Conservation (phyloP, 2,888 invertebrate genomes). For the Synergus umbraculus region DNA sequence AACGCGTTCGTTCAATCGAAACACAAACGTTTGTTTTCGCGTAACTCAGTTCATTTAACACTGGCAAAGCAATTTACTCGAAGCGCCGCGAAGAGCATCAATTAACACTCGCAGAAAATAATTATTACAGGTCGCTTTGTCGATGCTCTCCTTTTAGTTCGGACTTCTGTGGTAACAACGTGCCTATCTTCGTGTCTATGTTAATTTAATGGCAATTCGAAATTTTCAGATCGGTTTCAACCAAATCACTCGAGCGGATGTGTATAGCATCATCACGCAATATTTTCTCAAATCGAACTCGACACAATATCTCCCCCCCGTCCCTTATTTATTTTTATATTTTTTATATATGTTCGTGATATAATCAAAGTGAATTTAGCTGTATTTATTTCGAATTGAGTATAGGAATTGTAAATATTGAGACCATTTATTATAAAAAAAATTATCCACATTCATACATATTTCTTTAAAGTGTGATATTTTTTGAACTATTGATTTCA, state of each 20-base stretch:
- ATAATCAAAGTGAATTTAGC: too few relatives aligned
- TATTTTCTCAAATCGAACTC: too few relatives aligned
- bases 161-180: slow-evolving; percentile 29
- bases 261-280: too few relatives aligned
- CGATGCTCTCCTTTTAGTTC: slow-evolving; percentile 35
- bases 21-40: slow-evolving; percentile 53
- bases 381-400: too few relatives aligned
- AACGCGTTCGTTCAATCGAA: slow-evolving; percentile 53
- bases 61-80: slow-evolving; percentile 50
- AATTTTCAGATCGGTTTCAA: background rate
- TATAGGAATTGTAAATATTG: too few relatives aligned
- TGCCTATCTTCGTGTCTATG: background rate
- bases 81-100: slow-evolving; percentile 52
- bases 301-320: too few relatives aligned
- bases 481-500: too few relatives aligned
- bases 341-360: too few relatives aligned
- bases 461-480: too few relatives aligned
- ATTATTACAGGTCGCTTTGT: slow-evolving; percentile 49
- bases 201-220: background rate
- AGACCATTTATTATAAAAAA: too few relatives aligned
- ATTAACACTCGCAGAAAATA: slow-evolving; percentile 51
- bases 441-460: too few relatives aligned
- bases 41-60: slow-evolving; percentile 51
- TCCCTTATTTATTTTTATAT: too few relatives aligned
- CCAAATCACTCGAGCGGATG: background rate